Percentiles rank a stretch among this genome's conserved stretches.
Evolutionary conservation across 2,113 vertebrate species (phyloP).

Genomic region (Tapirus terrestris): DNA sequence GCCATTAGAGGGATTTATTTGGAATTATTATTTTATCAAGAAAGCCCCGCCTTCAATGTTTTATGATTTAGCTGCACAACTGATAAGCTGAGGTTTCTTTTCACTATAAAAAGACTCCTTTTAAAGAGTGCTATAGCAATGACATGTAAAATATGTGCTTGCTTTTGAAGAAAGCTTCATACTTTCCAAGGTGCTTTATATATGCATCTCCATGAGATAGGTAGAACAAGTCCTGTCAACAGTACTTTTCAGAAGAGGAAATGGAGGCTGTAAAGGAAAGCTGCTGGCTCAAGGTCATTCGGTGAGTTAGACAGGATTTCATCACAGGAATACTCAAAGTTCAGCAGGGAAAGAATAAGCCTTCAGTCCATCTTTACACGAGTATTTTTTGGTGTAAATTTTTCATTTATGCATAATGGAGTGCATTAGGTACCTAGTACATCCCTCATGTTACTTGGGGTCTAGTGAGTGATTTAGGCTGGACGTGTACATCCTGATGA

Average conservation of each 20-base stretch:
- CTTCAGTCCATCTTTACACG: not conserved
- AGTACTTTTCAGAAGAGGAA: not conserved
- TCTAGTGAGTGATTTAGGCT: not conserved
- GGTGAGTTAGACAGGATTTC: not conserved
- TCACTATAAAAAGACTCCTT: not conserved
- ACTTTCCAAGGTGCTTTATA: not conserved
- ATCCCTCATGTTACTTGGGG: not conserved
- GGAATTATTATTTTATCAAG: not conserved
- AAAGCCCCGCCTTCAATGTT: not conserved
- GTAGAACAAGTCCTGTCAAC: not conserved
- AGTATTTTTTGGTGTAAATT: not conserved
- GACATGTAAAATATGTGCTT: conserved; percentile 9
- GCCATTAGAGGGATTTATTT: not conserved
- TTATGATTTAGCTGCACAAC: not conserved
- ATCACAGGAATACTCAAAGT: not conserved
- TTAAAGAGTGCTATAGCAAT: not conserved
- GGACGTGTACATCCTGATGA: not conserved
- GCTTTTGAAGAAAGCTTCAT: not conserved
- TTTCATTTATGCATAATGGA: not conserved
- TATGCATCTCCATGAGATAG: not conserved
- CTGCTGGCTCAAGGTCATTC: not conserved
- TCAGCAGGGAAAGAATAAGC: not conserved
- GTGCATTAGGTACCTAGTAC: too few relatives aligned
- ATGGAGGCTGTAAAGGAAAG: not conserved
- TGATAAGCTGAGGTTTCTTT: not conserved